Evolutionary conservation across 1,140 invertebrate species (phyloP), one percentile per base, ranked within the genome.

Genomic region (Zaprionus ornatus): DNA sequence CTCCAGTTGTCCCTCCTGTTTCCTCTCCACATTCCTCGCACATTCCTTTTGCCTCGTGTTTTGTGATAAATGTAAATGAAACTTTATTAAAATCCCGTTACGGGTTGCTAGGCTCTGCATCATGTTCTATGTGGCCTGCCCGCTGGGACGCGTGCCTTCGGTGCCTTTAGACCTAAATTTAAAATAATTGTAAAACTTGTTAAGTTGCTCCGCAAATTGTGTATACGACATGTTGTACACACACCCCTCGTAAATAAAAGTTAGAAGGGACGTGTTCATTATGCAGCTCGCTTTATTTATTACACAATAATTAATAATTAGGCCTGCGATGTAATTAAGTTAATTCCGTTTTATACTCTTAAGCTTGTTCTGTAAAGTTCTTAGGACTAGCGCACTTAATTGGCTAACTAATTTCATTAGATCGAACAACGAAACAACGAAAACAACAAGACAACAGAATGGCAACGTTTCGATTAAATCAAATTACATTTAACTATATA

Each of bases 171-270:
- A 13, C 9, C 17, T 65, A 68, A 68, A 74, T 80, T 68, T 87
- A 71, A 80, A 87, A 88, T 88, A 57, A 78, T 80, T 80, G 63
- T 70, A 80, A 77, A 83, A 80, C 77, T 86, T 80, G 54, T 32
- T 63, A 37, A 57, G 56, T 59, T 70, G 32, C 19, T 42, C 27
- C 5, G 37, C 12, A 79, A 65, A 77, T 74, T 17, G 61, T 65
- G 61, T 40, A 12, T 29, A 45, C 45, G 55, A 54, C 29, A 15
- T 68, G 57, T 48, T 56, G n/a, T 17, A 68, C 57, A 72, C 25
- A 3, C 40, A 37, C 15, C 6, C n/a, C 40, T 10, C 40, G 15
- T 29, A 55, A 25, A 55, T 23, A 55, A 55, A 27, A 15, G 13
- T 29, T 55, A 37, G 1, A 50, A 13, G 21, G 21, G 17, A 48